phyloP scores from a whole-genome alignment of 2,113 vertebrate genomes.

The Petromus typicus region DNA sequence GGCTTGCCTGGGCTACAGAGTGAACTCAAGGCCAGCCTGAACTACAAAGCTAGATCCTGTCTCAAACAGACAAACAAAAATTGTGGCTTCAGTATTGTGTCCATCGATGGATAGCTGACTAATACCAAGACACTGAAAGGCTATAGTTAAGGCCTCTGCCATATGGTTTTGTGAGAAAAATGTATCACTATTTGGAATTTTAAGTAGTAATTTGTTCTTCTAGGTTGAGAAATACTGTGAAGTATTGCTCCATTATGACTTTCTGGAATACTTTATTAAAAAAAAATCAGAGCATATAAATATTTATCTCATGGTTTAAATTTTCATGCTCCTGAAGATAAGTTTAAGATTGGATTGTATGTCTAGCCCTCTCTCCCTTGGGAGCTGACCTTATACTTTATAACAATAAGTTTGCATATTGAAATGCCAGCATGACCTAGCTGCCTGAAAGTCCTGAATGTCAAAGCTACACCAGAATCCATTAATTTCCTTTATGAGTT shows the following conservation, averaged over 20 bases:
- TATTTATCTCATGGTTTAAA: conserved; percentile 62
- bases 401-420: conserved; percentile 65
- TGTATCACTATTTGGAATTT: conserved; percentile 22
- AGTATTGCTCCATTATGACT: background rate
- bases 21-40: too few relatives aligned
- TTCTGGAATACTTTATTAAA: background rate
- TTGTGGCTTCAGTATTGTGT: background rate
- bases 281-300: conserved; percentile 59
- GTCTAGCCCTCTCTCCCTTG: background rate
- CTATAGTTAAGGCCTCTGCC: background rate
- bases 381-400: conserved; percentile 68
- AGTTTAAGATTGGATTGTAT: conserved; percentile 51
- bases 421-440: conserved; percentile 62
- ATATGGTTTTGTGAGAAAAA: background rate
- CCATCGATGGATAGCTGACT: background rate
- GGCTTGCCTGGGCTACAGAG: too few relatives aligned
- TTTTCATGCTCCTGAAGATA: conserved; percentile 53
- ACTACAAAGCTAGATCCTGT: too few relatives aligned
- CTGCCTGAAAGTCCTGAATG: conserved; percentile 50
- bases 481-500: conserved; percentile 16
- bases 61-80: too few relatives aligned
- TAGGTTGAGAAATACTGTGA: background rate
- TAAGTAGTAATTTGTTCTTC: conserved; percentile 43
- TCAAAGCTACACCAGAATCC: conserved; percentile 31
- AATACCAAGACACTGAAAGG: background rate